Evolutionary conservation across 2,797 vertebrate genomes (phyloP), one percentile per base, ranked within the genome.

Genomic region (Toxotes lorentzi): DNA sequence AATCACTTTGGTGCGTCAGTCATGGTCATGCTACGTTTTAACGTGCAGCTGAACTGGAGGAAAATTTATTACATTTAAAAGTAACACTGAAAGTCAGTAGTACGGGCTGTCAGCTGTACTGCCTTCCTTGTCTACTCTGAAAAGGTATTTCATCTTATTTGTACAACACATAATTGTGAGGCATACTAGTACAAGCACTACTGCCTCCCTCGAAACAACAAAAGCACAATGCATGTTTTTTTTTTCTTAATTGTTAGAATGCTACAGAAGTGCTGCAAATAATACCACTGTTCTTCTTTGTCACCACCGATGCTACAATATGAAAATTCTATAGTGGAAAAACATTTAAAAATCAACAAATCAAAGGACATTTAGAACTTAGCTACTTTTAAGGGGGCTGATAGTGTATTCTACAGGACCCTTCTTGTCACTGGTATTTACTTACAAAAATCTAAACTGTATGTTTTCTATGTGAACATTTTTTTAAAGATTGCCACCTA

Each of bases 1-100:
- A 53, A 41, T 76, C 27, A 8, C 40, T 40, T 19, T 53, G n/a
- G 21, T 61, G 35, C 64, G 67, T 70, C 70, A 67, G 50, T 68
- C 9, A 0, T 23, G 38, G 54, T 82, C 41, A 61, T 47, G 11
- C 24, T 35, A 41, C 21, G 1, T 65, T 75, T 65, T 51, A 62
- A 53, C 30, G 24, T 47, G 50, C 27, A 61, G 40, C 30, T 68
- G 50, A 24, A 60, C 35, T 38, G 17, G 27, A 40, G 23, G 38
- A 48, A 66, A 23, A 56, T 53, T 27, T 40, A 56, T 23, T 45
- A 43, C 17, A 51, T 68, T 41, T 35, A 57, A 57, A 23, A 45
- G 40, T 47, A 62, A 58, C 23, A 64, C 23, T 4, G 9, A 21
- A 63, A 23, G 54, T 61, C 19, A 12, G 16, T 9, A 27, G 51